phyloP scores from a whole-genome alignment of 2,888 invertebrate species.

The Timandra comae region DNA sequence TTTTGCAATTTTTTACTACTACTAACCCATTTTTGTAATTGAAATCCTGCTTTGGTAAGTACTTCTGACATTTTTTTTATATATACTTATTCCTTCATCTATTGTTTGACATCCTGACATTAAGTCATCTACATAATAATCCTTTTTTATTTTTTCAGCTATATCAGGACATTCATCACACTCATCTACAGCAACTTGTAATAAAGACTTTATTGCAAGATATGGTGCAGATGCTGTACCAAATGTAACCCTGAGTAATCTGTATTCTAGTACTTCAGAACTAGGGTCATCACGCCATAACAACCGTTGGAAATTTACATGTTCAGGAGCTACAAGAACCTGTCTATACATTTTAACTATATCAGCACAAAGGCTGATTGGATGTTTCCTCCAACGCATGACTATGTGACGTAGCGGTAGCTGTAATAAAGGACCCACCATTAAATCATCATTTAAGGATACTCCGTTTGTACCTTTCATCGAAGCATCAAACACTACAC shows the following conservation, averaged over 20 bases:
- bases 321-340: not conserved
- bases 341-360: not conserved
- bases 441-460: slow-evolving; percentile 20
- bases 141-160: too few species aligned
- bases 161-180: slow-evolving; percentile 11
- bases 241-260: slow-evolving; percentile 18
- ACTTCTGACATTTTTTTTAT: not conserved
- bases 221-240: slow-evolving; percentile 23
- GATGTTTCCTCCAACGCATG: not conserved
- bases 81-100: not conserved
- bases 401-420: slow-evolving; percentile 7
- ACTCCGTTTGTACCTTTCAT: slow-evolving; percentile 11
- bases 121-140: not conserved
- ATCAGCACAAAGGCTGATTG: not conserved
- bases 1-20: not conserved
- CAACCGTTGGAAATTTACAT: slow-evolving; percentile 7
- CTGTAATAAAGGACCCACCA: slow-evolving; percentile 22
- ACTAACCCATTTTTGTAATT: not conserved
- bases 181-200: slow-evolving; percentile 24
- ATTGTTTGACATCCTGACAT: not conserved
- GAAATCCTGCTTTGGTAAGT: not conserved
- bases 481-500: slow-evolving; percentile 23
- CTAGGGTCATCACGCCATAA: slow-evolving; percentile 9
- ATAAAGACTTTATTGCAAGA: slow-evolving; percentile 22
- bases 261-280: slow-evolving; percentile 11